Base-by-base conservation (phyloP, 1,140 invertebrate species). In the Eufriesea mexicana region DNA sequence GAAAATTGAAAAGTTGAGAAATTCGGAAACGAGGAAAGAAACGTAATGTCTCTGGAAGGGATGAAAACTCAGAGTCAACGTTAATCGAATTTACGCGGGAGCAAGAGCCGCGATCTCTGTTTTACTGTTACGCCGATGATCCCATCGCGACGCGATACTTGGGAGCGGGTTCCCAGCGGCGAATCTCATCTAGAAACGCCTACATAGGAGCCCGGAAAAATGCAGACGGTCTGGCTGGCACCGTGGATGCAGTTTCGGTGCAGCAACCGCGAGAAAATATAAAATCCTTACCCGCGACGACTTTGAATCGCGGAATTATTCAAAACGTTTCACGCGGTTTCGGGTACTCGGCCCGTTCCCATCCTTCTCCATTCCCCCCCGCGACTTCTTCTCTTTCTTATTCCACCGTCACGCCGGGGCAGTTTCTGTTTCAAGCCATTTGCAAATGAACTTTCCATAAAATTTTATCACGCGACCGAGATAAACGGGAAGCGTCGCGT, bases 291-390 rank as follows among this genome's bases (percentile, higher is more conserved):
- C 90, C 84, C 82, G 75, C 89, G 90, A 85, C 89, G 91, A 93
- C 91, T 93, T 91, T 90, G 92, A 94, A 94, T 94, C 89, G 92
- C 81, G 73, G 88, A 92, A 94, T 94, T 93, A 94, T 93, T 94
- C 92, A 94, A 94, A 94, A 91, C 91, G 89, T 92, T 92, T 93
- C 92, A 89, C 91, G 88, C 92, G 89, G 90, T 92, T 92, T 92
- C 88, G 87, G 84, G 62, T 47, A 62, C 79, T 28, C 62, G 47
- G 45, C 55, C 70, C 61, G 45, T 79, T 85, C 78, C 49, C 42
- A 57, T 83, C 67, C 51, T 57, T n/a, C 76, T 75, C 64, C 35
- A 1, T 6, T 64, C 51, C 61, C 20, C 71, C 47, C 45, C 54
- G 23, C 28, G 49, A 78, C 64, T 72, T 77, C 62, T 55, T 9